Conservation (phyloP, 1,140 invertebrate species). For the Nasonia longicornis region DNA sequence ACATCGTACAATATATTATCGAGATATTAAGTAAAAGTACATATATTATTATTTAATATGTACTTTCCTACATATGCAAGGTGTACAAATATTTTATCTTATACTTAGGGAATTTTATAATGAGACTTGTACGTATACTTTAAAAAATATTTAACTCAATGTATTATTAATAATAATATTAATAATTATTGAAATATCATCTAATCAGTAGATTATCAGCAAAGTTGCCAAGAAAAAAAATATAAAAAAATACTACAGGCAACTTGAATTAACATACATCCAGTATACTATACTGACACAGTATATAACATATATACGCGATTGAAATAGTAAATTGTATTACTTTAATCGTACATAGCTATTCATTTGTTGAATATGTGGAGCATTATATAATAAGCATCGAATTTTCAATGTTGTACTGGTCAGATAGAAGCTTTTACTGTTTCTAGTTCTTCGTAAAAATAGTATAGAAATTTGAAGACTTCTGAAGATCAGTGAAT, state of each 20-base stretch:
- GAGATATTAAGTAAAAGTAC: not conserved
- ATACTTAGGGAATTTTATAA: not conserved
- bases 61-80: not conserved
- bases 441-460: not conserved
- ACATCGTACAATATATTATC: not conserved
- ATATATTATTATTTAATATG: not conserved
- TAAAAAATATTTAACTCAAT: not conserved
- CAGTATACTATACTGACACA: not conserved
- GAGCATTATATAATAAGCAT: not conserved
- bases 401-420: not conserved
- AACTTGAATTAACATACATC: not conserved
- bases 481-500: not conserved
- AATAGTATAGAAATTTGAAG: not conserved
- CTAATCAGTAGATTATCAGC: not conserved
- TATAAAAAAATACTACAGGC: not conserved
- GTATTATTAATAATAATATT: not conserved
- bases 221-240: not conserved
- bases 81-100: not conserved
- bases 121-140: not conserved
- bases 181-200: not conserved
- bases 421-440: not conserved
- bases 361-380: not conserved
- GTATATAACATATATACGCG: not conserved
- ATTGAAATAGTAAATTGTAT: not conserved
- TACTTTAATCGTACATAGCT: not conserved